Conservation (phyloP, 2,888 invertebrate species). For the Kuschelorhynchus macadamiae region DNA sequence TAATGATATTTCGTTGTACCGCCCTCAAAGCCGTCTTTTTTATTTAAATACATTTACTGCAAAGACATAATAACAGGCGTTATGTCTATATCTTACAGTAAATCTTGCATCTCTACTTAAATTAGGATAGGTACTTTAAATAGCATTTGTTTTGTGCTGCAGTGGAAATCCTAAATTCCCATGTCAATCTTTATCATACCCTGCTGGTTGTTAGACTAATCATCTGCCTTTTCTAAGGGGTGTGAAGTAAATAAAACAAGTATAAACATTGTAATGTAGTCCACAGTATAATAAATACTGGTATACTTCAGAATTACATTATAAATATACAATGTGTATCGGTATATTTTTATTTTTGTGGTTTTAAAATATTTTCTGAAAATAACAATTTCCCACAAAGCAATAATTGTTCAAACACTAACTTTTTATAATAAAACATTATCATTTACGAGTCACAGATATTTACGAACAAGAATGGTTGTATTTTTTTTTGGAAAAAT, state of each 20-base stretch:
- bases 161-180: too few species aligned
- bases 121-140: too few species aligned
- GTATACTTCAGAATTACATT: slow-evolving; percentile 73
- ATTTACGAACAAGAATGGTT: slow-evolving; percentile 68
- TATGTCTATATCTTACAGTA: too few species aligned
- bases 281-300: slow-evolving; percentile 73
- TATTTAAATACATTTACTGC: too few species aligned
- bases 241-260: slow-evolving; percentile 61
- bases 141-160: too few species aligned
- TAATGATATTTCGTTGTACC: too few species aligned
- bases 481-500: slow-evolving; percentile 63
- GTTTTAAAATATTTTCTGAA: slow-evolving; percentile 72
- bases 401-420: slow-evolving; percentile 70
- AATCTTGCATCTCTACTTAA: too few species aligned
- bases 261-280: slow-evolving; percentile 67
- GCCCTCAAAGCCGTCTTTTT: too few species aligned
- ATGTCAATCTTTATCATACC: too few species aligned
- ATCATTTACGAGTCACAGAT: slow-evolving; percentile 68
- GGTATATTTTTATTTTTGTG: slow-evolving; percentile 69
- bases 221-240: too few species aligned
- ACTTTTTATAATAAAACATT: slow-evolving; percentile 68
- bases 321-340: slow-evolving; percentile 73
- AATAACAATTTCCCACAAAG: slow-evolving; percentile 73
- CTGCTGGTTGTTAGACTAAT: too few species aligned
- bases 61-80: too few species aligned